Base-by-base conservation (phyloP, 2,797 vertebrate species). In the Lemur catta region DNA sequence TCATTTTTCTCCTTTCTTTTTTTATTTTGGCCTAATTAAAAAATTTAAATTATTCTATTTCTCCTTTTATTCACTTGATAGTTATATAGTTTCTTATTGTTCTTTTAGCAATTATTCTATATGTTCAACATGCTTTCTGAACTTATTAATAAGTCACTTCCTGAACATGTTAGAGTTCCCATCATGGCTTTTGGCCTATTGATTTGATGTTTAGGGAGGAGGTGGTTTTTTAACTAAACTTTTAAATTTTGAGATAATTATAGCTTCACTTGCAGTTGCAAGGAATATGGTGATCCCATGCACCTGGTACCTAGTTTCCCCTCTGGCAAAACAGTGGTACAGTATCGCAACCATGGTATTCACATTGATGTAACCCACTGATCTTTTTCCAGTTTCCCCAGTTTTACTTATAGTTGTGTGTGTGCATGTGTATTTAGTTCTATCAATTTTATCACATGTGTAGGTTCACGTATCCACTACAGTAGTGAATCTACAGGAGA, bases 301-400 rank as follows among this genome's bases (percentile, higher is more conserved):
- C 15, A 7, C 41, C 18, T 13, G 8, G 1, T 2, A 2, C 46
- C 4, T 33, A 6, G 3, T 2, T 50, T 88, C 14, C n/a, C n/a
- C 46, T 35, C 65, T 93, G 30, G 13, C 10, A 30, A 59, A 85
- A 20, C 33, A 14, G 2, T 1, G 74, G 26, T 22, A 43, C 18
- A 52, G 6, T 59, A 28, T 35, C 71, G 13, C 46, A 13, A 7
- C 12, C 52, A 35, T 2, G 14, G 17, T 18, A 9, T 22, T 13
- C 14, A 24, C 30, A 22, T 4, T 2, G n/a, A 28, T 1, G 0
- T 24, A 12, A 30, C 9, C 43, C 35, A 1, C 15, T 3, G 3
- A 2, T 14, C 35, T 46, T 65, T 11, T 7, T 65, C 35, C 2
- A 35, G 20, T 33, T 41, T 67, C 59, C 65, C 13, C 12, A 1